Conservation (phyloP, 1,140 invertebrate species). For the Drosophila watanabei region DNA sequence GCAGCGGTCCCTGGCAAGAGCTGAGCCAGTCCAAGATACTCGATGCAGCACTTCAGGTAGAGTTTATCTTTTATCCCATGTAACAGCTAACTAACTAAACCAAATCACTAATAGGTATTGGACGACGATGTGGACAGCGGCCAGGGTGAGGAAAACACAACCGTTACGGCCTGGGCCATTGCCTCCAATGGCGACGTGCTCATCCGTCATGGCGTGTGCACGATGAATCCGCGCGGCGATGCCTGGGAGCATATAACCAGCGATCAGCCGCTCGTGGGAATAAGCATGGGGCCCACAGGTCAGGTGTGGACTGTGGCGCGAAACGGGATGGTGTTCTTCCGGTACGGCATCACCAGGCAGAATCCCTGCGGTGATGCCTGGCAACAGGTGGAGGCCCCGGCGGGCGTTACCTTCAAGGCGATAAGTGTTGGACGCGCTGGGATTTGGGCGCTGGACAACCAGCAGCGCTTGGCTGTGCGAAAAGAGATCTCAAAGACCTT, state of each 20-base stretch:
- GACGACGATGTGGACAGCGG: slow-evolving; percentile 64
- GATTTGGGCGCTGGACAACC: slow-evolving; percentile 90
- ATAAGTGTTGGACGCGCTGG: slow-evolving; percentile 90
- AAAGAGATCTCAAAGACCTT: slow-evolving; percentile 89
- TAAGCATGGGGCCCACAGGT: slow-evolving; percentile 89
- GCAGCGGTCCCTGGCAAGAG: slow-evolving; percentile 95
- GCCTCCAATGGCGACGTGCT: slow-evolving; percentile 93
- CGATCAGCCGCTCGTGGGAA: slow-evolving; percentile 91
- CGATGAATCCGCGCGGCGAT: slow-evolving; percentile 89
- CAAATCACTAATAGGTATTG: slow-evolving; percentile 23
- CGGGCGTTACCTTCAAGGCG: slow-evolving; percentile 90
- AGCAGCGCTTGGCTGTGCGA: slow-evolving; percentile 89
- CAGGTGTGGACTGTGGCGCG: slow-evolving; percentile 94
- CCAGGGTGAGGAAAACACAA: slow-evolving; percentile 66
- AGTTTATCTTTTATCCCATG: too few species aligned
- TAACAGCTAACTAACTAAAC: neutral
- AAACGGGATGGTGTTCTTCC: slow-evolving; percentile 93
- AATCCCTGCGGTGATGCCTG: slow-evolving; percentile 88
- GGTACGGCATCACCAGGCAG: slow-evolving; percentile 89
- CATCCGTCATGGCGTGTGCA: slow-evolving; percentile 91
- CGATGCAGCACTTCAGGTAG: slow-evolving; percentile 88
- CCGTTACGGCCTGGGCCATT: slow-evolving; percentile 92
- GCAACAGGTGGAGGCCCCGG: slow-evolving; percentile 75
- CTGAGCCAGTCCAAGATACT: slow-evolving; percentile 93
- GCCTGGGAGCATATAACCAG: slow-evolving; percentile 93